phyloP scores from a whole-genome alignment of 2,888 invertebrate genomes.

The Epinotia nisella region DNA sequence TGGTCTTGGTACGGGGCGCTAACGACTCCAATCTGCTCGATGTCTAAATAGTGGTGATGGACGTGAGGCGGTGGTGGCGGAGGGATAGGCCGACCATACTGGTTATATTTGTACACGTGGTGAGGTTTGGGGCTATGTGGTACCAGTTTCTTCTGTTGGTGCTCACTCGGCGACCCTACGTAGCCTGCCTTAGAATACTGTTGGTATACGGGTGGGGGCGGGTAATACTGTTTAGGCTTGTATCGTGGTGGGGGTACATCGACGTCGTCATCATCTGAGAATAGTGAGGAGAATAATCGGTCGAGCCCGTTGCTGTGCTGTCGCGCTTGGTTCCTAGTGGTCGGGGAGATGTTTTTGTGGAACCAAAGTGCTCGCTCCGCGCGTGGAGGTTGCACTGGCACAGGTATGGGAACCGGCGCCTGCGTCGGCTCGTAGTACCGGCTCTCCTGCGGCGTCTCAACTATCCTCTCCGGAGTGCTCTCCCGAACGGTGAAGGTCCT shows the following conservation, averaged over 20 bases:
- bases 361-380: conserved; percentile 73
- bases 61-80: conserved; percentile 58
- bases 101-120: conserved; percentile 52
- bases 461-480: conserved; percentile 65
- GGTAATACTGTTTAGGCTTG: conserved; percentile 57
- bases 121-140: conserved; percentile 66
- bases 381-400: conserved; percentile 52
- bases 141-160: conserved; percentile 62
- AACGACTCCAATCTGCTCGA: conserved; percentile 49
- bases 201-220: conserved; percentile 55
- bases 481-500: conserved; percentile 87
- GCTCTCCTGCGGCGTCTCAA: conserved; percentile 54
- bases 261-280: conserved; percentile 68
- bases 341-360: conserved; percentile 70
- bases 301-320: conserved; percentile 65
- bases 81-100: conserved; percentile 60
- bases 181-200: conserved; percentile 67
- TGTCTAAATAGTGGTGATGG: conserved; percentile 63
- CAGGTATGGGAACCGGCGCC: conserved; percentile 13
- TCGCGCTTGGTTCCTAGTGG: conserved; percentile 56
- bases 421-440: conserved; percentile 49
- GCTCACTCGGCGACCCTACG: conserved; percentile 59
- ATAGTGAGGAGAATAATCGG: conserved; percentile 73
- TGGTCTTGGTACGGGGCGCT: conserved; percentile 59
- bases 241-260: conserved; percentile 58